Evolutionary conservation across 2,113 vertebrate genomes (phyloP).

Genomic region (Pipa parva): DNA sequence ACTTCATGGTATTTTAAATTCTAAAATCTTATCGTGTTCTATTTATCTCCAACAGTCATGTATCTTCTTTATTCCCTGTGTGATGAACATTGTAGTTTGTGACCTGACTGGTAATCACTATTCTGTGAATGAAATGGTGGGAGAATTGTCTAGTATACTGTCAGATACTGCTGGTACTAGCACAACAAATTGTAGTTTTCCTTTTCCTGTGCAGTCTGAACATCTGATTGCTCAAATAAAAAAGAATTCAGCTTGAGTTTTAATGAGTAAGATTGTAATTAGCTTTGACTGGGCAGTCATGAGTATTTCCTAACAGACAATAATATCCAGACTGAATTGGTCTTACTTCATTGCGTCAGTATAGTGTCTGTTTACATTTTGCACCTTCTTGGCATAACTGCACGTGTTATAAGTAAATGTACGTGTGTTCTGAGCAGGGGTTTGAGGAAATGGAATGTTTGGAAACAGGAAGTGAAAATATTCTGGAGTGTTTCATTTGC

Average conservation of each 20-base stretch:
- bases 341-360: slow-evolving; percentile 18
- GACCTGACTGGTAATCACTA: slow-evolving; percentile 10
- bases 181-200: too few relatives aligned
- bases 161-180: too few relatives aligned
- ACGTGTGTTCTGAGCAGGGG: slow-evolving; percentile 37
- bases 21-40: too few relatives aligned
- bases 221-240: slow-evolving; percentile 34
- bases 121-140: too few relatives aligned
- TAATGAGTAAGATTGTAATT: slow-evolving; percentile 36
- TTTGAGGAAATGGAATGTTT: slow-evolving; percentile 58
- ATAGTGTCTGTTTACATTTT: slow-evolving; percentile 3
- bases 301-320: slow-evolving; percentile 26
- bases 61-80: too few relatives aligned
- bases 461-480: slow-evolving; percentile 61
- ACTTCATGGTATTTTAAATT: too few relatives aligned
- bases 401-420: slow-evolving; percentile 15
- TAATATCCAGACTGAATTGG: slow-evolving; percentile 22
- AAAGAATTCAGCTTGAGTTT: slow-evolving; percentile 11
- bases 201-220: too few relatives aligned
- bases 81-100: not conserved
- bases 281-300: slow-evolving; percentile 32
- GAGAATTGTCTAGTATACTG: too few relatives aligned
- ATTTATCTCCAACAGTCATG: too few relatives aligned
- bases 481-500: slow-evolving; percentile 56
- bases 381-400: slow-evolving; percentile 9